Evolutionary conservation across 2,888 invertebrate species (phyloP).

Genomic region (Tipula lateralis): DNA sequence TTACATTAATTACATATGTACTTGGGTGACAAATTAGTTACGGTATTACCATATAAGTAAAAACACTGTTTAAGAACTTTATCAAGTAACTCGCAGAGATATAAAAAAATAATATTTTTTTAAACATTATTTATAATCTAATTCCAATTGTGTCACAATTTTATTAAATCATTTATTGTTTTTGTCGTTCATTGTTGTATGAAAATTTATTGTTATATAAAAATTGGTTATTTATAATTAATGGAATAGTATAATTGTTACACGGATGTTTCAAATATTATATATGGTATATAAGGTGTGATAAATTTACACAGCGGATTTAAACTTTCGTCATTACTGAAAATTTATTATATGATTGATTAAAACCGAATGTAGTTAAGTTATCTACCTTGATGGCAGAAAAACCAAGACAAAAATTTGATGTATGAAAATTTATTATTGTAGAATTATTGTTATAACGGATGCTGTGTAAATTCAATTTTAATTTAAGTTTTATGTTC

Average conservation of each 20-base stretch:
- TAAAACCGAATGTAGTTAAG: neutral
- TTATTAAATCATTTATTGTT: constrained; percentile 9
- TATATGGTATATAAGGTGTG: neutral
- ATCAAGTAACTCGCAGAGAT: neutral
- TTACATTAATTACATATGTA: neutral
- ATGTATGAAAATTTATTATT: too few species aligned
- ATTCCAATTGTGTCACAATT: neutral
- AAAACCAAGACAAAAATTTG: neutral
- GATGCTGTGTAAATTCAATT: too few species aligned
- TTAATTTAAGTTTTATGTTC: too few species aligned
- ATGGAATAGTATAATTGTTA: neutral
- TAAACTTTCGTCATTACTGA: neutral
- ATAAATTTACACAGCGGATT: neutral
- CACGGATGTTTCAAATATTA: neutral
- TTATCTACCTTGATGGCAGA: neutral
- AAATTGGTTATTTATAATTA: neutral
- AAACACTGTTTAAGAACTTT: neutral
- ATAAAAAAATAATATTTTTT: neutral
- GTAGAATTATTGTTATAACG: too few species aligned
- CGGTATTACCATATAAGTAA: neutral
- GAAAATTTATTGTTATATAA: neutral
- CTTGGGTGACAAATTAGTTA: neutral
- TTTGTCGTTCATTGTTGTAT: neutral
- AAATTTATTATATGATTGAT: neutral
- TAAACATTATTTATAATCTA: neutral